Base-by-base conservation (phyloP, 2,113 vertebrate species). In the Eclectus roratus region DNA sequence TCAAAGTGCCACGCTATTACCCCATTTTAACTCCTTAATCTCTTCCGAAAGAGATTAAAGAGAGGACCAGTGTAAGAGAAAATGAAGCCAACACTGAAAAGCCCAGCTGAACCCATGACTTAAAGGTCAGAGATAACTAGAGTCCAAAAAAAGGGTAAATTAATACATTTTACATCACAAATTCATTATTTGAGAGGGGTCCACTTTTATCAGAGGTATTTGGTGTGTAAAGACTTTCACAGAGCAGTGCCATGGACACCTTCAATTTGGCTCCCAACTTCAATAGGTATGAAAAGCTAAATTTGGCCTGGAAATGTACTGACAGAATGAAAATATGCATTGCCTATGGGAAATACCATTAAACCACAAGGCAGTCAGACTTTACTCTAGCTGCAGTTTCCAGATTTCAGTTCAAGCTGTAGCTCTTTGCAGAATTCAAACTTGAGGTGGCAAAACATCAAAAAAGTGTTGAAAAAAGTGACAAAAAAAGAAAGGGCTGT, bases 361-460 rank as follows among this genome's bases (percentile, higher is more conserved):
- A 83, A 89, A 80, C 43, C 68, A 91, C 76, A 86, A 83, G 83
- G 86, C 83, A 94, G 80, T 17, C 89, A 96, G 83, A 92, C 94
- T 92, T 92, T 58, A 85, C 74, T 85, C 49, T 52, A 86, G 72
- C 27, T 78, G 70, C 35, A 76, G 43, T 68, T 93, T 84, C 93
- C 88, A 95, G 83, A 93, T 77, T 88, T 88, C 78, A 27, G 86
- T 92, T 92, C 69, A 78, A 89, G 80, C 72, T 95, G 69, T 80
- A 89, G 83, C 70, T 80, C 76, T 94, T 78, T 44, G 52, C 77
- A 95, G 93, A 91, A 86, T 94, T 21, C 60, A 94, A 93, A 81
- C 20, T 13, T 44, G 89, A 94, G 69, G 93, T 94, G 96, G 86
- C 72, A 91, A 95, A 94, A 70, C 44, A 76, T 68, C 23, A 86